Conservation (phyloP, 2,888 invertebrate genomes). For the Dione vanillae region DNA sequence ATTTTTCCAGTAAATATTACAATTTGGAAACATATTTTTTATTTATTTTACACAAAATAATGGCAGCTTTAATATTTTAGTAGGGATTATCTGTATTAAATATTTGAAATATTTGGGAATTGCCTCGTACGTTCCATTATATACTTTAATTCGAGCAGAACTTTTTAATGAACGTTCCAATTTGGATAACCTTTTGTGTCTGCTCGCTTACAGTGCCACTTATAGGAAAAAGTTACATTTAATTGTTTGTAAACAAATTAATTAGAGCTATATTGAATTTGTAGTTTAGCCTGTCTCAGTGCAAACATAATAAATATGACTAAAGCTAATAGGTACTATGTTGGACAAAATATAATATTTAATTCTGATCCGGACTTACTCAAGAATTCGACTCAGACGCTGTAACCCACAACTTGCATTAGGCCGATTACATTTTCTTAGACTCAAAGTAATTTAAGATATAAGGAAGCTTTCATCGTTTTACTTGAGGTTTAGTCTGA, state of each 20-base stretch:
- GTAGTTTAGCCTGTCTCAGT: background rate
- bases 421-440: conserved; percentile 36
- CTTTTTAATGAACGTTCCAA: conserved; percentile 46
- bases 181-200: conserved; percentile 48
- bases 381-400: conserved; percentile 7
- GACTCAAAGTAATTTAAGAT: conserved; percentile 25
- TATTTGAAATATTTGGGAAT: conserved; percentile 31
- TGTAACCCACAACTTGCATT: conserved; percentile 26
- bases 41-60: background rate
- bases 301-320: background rate
- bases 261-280: background rate
- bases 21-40: background rate
- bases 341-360: conserved; percentile 3
- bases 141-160: conserved; percentile 46
- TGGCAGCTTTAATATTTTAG: background rate
- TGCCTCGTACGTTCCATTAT: conserved; percentile 39
- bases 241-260: conserved; percentile 38
- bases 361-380: background rate
- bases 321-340: background rate
- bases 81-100: conserved; percentile 7
- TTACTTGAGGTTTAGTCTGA: conserved; percentile 21
- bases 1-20: background rate
- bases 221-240: conserved; percentile 38
- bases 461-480: conserved; percentile 16
- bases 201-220: conserved; percentile 40